Percentiles rank a stretch among this genome's conserved stretches.
These are phyloP conservation scores for Drosophila lutescens DNA, from an alignment of 2,888 invertebrate genomes.

Conservation along the genomic window DNA sequence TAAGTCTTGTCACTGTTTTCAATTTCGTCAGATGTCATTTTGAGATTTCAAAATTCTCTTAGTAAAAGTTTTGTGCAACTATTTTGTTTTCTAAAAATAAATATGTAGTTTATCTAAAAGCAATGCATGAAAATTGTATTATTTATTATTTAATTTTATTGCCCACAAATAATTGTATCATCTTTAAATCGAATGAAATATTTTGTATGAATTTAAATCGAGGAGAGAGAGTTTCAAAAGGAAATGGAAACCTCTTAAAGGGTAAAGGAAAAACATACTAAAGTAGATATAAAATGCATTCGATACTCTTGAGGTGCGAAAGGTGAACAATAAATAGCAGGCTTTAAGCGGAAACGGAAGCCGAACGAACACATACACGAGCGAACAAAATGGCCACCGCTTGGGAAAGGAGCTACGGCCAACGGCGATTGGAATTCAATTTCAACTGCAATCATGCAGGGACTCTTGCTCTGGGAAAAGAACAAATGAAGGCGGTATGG, in stretches of 20 bases:
- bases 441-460: conserved; percentile 54
- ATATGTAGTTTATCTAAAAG: no score
- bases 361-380: conserved; percentile 26
- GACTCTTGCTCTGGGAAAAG: conserved; percentile 20
- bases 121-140: no score
- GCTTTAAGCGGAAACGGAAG: conserved; percentile 36
- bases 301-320: conserved; percentile 12
- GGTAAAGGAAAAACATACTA: not conserved
- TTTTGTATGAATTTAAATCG: not conserved
- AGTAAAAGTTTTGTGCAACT: not conserved
- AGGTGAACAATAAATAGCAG: conserved; percentile 45
- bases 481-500: conserved; percentile 18
- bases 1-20: not conserved
- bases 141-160: no score
- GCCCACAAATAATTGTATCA: no score
- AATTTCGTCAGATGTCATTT: not conserved
- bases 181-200: no score
- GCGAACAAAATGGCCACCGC: conserved; percentile 42
- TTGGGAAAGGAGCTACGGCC: conserved; percentile 17
- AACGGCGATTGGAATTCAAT: conserved; percentile 54
- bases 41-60: not conserved
- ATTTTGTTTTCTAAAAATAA: not conserved
- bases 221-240: not conserved
- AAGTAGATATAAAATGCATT: conserved; percentile 6
- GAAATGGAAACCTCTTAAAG: not conserved